Evolutionary conservation across 2,888 invertebrate species (phyloP).

Genomic region (Drosophila sordidula): DNA sequence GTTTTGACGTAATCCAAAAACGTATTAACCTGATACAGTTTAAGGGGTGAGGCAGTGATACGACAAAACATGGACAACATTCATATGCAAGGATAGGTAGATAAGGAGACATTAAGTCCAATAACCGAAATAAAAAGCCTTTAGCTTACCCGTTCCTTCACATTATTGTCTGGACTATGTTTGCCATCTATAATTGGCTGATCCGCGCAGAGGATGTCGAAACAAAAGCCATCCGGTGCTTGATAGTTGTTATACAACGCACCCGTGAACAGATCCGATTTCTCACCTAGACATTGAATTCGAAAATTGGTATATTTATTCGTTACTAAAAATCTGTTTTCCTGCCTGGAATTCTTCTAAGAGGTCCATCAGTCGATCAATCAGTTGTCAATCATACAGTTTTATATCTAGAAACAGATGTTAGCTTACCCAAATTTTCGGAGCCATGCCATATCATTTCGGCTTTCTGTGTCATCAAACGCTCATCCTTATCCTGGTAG

Average conservation of each 20-base stretch:
- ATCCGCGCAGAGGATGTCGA: constrained; percentile 93
- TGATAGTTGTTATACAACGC: constrained; percentile 92
- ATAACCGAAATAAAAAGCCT: neutral
- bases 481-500: constrained; percentile 91
- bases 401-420: neutral
- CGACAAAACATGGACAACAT: constrained; percentile 29
- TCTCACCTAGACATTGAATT: constrained; percentile 37
- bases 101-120: constrained; percentile 5
- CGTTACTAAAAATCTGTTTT: too few species aligned
- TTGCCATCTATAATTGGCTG: constrained; percentile 94
- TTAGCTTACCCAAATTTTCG: constrained; percentile 87
- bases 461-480: constrained; percentile 88
- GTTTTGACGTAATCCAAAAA: constrained; percentile 87
- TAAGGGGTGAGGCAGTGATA: constrained; percentile 2
- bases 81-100: constrained; percentile 16
- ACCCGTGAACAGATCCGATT: constrained; percentile 91
- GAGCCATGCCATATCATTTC: constrained; percentile 95
- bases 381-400: too few species aligned
- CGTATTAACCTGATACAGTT: constrained; percentile 78
- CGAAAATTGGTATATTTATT: too few species aligned
- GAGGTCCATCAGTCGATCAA: too few species aligned
- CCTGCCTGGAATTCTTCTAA: too few species aligned
- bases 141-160: constrained; percentile 88
- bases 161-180: constrained; percentile 93
- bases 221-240: constrained; percentile 96